These are phyloP conservation scores for Drosophila willistoni DNA, from an alignment of 1,140 invertebrate genomes.

Conservation along the genomic window DNA sequence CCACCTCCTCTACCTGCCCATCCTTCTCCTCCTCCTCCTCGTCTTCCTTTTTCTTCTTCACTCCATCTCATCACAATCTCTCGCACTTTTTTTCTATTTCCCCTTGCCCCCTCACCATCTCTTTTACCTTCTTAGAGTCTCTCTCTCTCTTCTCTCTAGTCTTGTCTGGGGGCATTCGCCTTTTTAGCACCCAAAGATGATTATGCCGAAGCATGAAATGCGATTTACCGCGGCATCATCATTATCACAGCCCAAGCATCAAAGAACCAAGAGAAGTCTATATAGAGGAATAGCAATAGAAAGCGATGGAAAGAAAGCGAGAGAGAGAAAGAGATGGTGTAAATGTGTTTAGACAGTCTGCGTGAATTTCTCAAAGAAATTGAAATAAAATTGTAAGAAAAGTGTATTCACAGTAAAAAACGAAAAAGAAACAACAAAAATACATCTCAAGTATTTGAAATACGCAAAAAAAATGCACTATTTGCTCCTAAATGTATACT, in stretches of 20 bases:
- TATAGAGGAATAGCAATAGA: neutral
- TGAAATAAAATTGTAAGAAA: constrained; percentile 20
- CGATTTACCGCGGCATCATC: constrained; percentile 60
- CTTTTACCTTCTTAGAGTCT: constrained; percentile 7
- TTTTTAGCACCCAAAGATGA: constrained; percentile 72
- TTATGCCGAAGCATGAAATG: constrained; percentile 66
- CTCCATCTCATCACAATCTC: neutral
- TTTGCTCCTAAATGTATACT: neutral
- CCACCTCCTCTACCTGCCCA: neutral
- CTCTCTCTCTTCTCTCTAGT: constrained; percentile 18
- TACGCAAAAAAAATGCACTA: no score
- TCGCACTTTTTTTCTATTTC: neutral
- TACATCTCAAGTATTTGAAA: neutral
- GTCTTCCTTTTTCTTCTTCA: neutral
- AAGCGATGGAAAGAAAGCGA: neutral
- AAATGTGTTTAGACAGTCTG: constrained; percentile 6
- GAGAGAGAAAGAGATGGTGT: neutral
- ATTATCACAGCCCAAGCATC: constrained; percentile 52
- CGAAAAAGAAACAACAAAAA: neutral
- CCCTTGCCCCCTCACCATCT: neutral
- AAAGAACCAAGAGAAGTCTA: neutral
- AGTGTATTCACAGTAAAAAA: neutral
- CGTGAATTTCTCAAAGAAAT: constrained; percentile 65
- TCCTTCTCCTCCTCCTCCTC: no score
- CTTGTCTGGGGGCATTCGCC: constrained; percentile 67